These are phyloP conservation scores for Leucophenga montana DNA, from an alignment of 2,888 invertebrate species.

Conservation along the genomic window DNA sequence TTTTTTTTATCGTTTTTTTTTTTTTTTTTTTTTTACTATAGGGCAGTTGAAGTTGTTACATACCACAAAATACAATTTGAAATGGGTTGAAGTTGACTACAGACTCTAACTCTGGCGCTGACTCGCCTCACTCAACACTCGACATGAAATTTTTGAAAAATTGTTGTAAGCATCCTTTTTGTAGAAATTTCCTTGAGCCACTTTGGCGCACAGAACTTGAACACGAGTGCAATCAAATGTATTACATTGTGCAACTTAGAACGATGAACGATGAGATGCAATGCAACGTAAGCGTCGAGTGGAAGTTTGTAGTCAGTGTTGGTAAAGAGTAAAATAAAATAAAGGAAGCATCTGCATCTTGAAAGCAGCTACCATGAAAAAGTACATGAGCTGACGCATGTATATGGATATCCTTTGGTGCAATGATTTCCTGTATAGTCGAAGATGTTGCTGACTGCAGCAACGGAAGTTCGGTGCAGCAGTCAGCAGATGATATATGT, in stretches of 20 bases:
- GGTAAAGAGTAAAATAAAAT: not conserved
- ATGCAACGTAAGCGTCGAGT: not conserved
- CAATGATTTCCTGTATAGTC: constrained; percentile 57
- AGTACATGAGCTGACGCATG: constrained; percentile 17
- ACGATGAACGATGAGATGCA: not conserved
- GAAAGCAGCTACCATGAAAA: constrained; percentile 27
- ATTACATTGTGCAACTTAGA: constrained; percentile 63
- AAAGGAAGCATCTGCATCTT: constrained; percentile 29
- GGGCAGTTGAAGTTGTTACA: constrained; percentile 16
- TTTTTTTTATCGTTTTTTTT: not conserved
- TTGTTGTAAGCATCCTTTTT: constrained; percentile 49
- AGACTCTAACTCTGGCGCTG: not conserved
- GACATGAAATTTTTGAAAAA: constrained; percentile 26
- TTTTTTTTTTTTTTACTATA: not conserved
- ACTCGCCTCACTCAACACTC: not conserved
- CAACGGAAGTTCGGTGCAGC: constrained; percentile 13
- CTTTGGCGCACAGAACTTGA: constrained; percentile 62
- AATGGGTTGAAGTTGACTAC: too few relatives aligned
- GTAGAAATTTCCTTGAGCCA: constrained; percentile 51
- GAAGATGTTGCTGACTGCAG: not conserved
- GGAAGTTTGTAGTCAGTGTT: not conserved
- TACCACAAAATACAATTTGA: too few relatives aligned
- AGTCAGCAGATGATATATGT: constrained; percentile 5
- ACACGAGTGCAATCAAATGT: constrained; percentile 65
- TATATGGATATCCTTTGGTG: constrained; percentile 52